Percentiles rank a stretch among this genome's conserved stretches.
phyloP scores from a whole-genome alignment of 2,888 invertebrate species.

The Drosophila meridionalis region DNA sequence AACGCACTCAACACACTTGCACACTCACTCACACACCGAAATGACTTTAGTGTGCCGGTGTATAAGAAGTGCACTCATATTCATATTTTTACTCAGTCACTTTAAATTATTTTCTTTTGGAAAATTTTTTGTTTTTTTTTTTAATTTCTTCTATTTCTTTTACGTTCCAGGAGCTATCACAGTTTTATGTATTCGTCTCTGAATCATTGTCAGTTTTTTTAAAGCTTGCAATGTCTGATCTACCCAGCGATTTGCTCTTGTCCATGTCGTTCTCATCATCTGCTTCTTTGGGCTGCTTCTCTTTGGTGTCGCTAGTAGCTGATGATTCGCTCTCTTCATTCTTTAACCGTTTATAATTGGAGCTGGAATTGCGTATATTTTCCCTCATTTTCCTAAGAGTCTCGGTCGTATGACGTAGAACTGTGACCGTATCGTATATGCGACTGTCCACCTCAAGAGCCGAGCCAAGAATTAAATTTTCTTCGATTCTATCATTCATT shows the following conservation, averaged over 20 bases:
- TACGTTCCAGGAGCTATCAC: neutral
- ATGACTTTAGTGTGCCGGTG: slow-evolving; percentile 22
- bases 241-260: neutral
- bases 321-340: neutral
- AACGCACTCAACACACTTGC: slow-evolving; percentile 24
- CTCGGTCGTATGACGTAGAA: neutral
- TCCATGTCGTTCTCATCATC: no score
- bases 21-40: slow-evolving; percentile 17
- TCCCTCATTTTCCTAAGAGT: neutral
- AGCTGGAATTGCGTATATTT: neutral
- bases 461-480: neutral
- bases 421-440: neutral
- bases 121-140: neutral
- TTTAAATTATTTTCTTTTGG: neutral
- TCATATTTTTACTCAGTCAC: no score
- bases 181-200: neutral
- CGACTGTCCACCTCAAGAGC: neutral
- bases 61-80: slow-evolving; percentile 7
- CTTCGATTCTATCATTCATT: neutral
- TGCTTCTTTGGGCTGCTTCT: neutral
- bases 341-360: neutral
- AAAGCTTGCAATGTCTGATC: neutral
- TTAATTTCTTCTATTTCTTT: neutral
- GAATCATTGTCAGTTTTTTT: neutral
- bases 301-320: neutral